Base-by-base conservation (phyloP, 2,797 vertebrate genomes). In the Enteromius afrohamiltoni region DNA sequence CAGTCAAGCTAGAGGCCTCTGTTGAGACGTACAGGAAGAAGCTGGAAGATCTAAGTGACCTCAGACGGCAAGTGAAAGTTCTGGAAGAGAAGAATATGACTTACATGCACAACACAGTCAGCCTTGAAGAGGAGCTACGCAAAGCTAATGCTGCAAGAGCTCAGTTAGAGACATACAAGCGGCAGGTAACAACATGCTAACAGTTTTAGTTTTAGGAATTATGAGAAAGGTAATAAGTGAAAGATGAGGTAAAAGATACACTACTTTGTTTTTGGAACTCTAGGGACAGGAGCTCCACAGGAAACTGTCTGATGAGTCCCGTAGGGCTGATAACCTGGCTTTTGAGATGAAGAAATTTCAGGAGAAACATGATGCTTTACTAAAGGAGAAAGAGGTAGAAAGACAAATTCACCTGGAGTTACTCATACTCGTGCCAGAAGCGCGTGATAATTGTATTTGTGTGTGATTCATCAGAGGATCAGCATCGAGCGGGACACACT, bases 71-170 rank as follows among this genome's bases (percentile, higher is more conserved):
- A 89, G 95, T 99, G 90, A 99, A 97, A 88, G 95, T 95, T 45
- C 92, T 99, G 89, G 98, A 99, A 88, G 97, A 99, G 90, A 97
- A 97, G 83, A 99, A 98, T 90, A 96, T 96, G 95, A 97, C 96
- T 88, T 99, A 99, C 90, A 97, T 99, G 98, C 96, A 99, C 62
- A 99, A 98, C 89, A 98, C 97, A 0, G 96, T 98, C 85, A 97
- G 96, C 64, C 91, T 99, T 88, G 98, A 99, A 91, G 97, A 99
- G 67, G 98, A 99, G 82, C 93, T 99, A 9, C 97, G 96, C 89
- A 99, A 99, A 85, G 97, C 97, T 85, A 99, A 98, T 0, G 96
- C 97, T 68, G 97, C 97, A 7, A 97, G 98, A 0, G 91, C 97
- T 1, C 98, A 99, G 69, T 93, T 99, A 0, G 98, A 99, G 91